phyloP scores from a whole-genome alignment of 2,888 invertebrate genomes.

The Cryptocephalus primarius region DNA sequence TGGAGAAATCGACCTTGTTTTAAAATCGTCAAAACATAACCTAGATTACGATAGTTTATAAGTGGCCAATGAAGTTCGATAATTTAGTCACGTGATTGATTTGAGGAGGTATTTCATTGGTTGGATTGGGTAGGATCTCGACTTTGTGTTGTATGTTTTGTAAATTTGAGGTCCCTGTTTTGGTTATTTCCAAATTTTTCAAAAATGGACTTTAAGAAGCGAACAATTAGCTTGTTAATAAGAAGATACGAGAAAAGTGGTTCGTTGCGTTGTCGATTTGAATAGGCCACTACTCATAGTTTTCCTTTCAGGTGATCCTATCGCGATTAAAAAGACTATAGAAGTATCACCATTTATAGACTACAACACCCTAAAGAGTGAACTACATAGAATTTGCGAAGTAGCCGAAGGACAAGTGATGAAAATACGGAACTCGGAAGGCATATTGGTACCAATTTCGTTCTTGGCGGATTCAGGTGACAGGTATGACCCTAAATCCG shows the following conservation, averaged over 20 bases:
- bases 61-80: too few relatives aligned
- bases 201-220: constrained; percentile 13
- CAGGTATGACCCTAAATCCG: constrained; percentile 13
- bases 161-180: too few relatives aligned
- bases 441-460: constrained; percentile 36
- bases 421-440: constrained; percentile 37
- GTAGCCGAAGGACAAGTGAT: constrained; percentile 34
- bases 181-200: too few relatives aligned
- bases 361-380: constrained; percentile 24
- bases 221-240: constrained; percentile 22
- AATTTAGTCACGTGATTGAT: too few relatives aligned
- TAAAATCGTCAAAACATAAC: too few relatives aligned
- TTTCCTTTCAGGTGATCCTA: constrained; percentile 22
- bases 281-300: neutral
- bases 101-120: too few relatives aligned
- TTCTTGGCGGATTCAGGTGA: constrained; percentile 29
- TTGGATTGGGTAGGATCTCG: too few relatives aligned
- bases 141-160: too few relatives aligned
- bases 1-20: too few relatives aligned
- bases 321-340: constrained; percentile 21
- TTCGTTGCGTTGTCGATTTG: constrained; percentile 2
- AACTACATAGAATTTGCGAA: constrained; percentile 27
- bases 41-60: too few relatives aligned
- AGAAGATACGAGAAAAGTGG: constrained; percentile 26
- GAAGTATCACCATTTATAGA: constrained; percentile 25